Percentiles rank a stretch among this genome's conserved stretches.
Evolutionary conservation across 2,888 invertebrate genomes (phyloP).

Genomic region (Syrphus vitripennis): DNA sequence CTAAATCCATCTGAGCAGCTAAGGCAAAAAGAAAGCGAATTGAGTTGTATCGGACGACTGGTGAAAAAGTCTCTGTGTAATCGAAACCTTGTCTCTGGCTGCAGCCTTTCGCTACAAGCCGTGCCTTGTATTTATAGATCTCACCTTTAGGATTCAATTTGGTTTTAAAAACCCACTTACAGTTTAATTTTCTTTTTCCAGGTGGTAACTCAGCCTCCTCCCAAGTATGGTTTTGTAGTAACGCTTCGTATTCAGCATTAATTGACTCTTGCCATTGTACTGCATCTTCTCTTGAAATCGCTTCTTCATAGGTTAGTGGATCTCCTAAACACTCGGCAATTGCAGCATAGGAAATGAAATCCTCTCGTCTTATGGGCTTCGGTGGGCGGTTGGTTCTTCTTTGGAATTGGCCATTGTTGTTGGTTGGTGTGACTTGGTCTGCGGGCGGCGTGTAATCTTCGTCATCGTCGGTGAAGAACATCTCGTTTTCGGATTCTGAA

Average conservation of each 20-base stretch:
- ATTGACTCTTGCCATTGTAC: too few relatives aligned
- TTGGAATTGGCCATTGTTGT: background rate
- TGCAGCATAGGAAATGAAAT: background rate
- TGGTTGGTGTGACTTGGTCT: background rate
- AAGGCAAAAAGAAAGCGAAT: background rate
- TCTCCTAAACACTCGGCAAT: too few relatives aligned
- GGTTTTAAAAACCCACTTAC: slow-evolving; percentile 8
- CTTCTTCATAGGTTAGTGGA: too few relatives aligned
- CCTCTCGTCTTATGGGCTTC: background rate
- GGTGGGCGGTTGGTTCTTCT: background rate
- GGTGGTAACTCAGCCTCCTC: background rate
- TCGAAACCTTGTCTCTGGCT: background rate
- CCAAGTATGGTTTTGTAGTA: background rate
- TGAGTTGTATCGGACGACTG: slow-evolving; percentile 24
- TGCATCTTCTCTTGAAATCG: too few relatives aligned
- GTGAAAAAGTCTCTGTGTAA: slow-evolving; percentile 47
- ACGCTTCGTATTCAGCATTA: too few relatives aligned
- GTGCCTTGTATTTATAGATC: too few relatives aligned
- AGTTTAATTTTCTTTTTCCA: background rate
- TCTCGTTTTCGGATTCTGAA: too few relatives aligned
- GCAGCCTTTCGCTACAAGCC: background rate
- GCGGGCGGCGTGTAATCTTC: background rate
- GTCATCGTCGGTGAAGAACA: background rate
- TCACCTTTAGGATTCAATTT: background rate
- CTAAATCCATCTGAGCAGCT: too few relatives aligned